Base-by-base conservation (phyloP, 2,888 invertebrate species). In the Oxycera nigricornis region DNA sequence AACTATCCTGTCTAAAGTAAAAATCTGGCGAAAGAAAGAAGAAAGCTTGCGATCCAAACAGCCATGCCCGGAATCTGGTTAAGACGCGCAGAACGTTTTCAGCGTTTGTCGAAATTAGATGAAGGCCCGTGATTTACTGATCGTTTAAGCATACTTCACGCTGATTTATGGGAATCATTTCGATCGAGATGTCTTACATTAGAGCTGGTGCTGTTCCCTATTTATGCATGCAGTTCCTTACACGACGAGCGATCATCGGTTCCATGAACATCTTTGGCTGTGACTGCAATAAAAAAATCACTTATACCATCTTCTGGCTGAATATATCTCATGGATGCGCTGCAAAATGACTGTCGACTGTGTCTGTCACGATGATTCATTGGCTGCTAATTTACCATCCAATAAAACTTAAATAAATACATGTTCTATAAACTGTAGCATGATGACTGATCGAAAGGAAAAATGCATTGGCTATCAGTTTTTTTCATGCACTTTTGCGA, bases 61-160 rank as follows among this genome's bases (percentile, higher is more conserved):
- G 46, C 17, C 9, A 67, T 41, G 14, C 46, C 6, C 41, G 26
- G 67, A 67, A 67, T 67, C 14, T 26, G 22, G 30, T 24, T n/a
- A 17, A 39, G 26, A 41, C 46, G 39, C 41, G 11, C 67, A 3
- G 31, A 59, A 6, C 1, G 30, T n/a, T 59, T n/a, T 30, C 20
- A 6, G 17, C 26, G 28, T 20, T 4, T 59, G 30, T 59, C 67
- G 67, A 67, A 67, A 67, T 67, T 67, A 67, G 67, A 67, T 67
- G 67, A 67, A 67, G 67, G 24, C 67, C 46, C 67, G 67, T 67
- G 67, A 67, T 67, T 67, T 67, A 67, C 67, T 67, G 67, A 67
- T 67, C 67, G 67, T 46, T 67, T 67, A 67, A 67, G 67, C 67
- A 46, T 24, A 46, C 41, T 67, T 26, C 46, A 41, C 39, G 39